These are phyloP conservation scores for Echinometra lucunter DNA, from an alignment of 53 echinoderm and acorn worm species.

Conservation along the genomic window DNA sequence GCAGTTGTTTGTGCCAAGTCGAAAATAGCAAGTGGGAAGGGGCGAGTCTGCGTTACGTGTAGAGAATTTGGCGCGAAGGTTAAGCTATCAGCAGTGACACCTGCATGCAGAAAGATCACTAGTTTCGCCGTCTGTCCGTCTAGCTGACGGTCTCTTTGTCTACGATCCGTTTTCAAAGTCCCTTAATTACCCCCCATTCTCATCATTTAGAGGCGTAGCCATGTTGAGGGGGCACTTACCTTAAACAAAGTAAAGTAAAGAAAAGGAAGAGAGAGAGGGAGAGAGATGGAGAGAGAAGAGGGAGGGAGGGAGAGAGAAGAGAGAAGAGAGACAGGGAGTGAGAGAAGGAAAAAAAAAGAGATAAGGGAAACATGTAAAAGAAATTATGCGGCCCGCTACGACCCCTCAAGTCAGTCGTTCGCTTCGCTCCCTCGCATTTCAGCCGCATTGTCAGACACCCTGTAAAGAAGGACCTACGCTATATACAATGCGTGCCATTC, in stretches of 20 bases:
- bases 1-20: slow-evolving; percentile 55
- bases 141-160: slow-evolving; percentile 21
- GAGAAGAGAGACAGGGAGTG: no score
- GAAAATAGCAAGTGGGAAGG: slow-evolving; percentile 56
- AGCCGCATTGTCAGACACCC: not conserved
- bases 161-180: not conserved
- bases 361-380: no score
- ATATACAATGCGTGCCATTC: no score
- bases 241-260: not conserved
- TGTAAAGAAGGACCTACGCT: no score
- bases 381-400: no score
- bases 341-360: no score
- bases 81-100: slow-evolving; percentile 3
- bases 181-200: not conserved
- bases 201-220: not conserved
- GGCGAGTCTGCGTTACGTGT: slow-evolving; percentile 50
- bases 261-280: not conserved
- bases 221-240: not conserved
- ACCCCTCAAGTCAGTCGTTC: no score
- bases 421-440: no score
- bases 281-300: no score
- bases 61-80: slow-evolving; percentile 51
- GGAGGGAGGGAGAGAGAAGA: no score
- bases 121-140: slow-evolving; percentile 20
- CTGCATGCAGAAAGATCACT: not conserved